phyloP scores from a whole-genome alignment of 2,113 vertebrate species.

The Steatornis caripensis region DNA sequence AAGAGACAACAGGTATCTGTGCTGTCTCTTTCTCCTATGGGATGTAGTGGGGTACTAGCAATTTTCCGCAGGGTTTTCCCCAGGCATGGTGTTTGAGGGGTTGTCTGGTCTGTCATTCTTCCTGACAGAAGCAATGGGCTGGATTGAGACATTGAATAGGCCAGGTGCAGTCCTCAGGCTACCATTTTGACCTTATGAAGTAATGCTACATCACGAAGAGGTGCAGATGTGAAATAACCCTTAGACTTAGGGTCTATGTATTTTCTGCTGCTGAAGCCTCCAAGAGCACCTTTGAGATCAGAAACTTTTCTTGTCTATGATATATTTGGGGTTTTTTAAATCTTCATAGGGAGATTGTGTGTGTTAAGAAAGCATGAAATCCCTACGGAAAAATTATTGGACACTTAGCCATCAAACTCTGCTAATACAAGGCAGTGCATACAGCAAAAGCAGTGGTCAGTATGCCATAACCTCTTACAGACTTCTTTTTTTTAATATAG shows the following conservation, averaged over 20 bases:
- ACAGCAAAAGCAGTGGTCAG: not conserved
- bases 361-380: not conserved
- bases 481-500: not conserved
- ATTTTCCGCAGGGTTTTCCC: not conserved
- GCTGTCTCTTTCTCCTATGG: not conserved
- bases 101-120: not conserved
- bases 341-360: not conserved
- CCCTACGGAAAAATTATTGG: not conserved
- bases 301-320: not conserved
- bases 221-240: not conserved
- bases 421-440: not conserved
- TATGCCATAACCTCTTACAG: not conserved
- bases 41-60: not conserved
- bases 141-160: not conserved
- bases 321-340: not conserved
- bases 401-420: not conserved
- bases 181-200: not conserved
- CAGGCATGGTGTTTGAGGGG: accelerated
- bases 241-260: not conserved
- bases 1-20: not conserved
- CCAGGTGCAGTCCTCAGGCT: not conserved
- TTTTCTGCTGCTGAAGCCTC: not conserved
- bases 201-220: not conserved
- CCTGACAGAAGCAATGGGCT: not conserved
- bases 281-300: not conserved